These are phyloP conservation scores for Leptoclinus maculatus DNA, from an alignment of 2,797 vertebrate species.

Conservation along the genomic window DNA sequence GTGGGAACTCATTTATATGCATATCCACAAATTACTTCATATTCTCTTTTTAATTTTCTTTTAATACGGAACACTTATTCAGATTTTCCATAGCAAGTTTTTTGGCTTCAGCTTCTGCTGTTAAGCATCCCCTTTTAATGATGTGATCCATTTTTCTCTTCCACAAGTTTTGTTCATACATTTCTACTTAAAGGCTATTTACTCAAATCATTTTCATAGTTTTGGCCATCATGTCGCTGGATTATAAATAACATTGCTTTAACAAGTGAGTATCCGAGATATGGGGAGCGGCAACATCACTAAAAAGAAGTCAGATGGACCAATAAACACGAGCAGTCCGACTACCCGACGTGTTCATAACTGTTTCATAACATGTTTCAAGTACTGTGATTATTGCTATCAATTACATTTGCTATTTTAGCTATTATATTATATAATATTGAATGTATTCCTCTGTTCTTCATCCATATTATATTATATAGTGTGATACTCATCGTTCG, in stretches of 20 bases:
- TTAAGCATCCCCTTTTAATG: slow-evolving; percentile 13
- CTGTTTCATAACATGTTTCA: neutral
- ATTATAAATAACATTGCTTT: neutral
- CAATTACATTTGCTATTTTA: neutral
- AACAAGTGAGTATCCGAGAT: neutral
- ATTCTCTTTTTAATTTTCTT: slow-evolving; percentile 10
- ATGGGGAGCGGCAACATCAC: neutral
- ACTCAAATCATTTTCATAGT: neutral
- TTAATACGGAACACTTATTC: slow-evolving; percentile 10
- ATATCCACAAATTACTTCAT: slow-evolving; percentile 36
- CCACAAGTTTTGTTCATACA: neutral
- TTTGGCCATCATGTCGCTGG: neutral
- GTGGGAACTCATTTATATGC: slow-evolving; percentile 20
- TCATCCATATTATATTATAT: neutral
- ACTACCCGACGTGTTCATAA: no score
- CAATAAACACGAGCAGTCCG: neutral
- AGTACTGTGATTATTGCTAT: neutral
- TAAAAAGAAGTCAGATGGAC: neutral
- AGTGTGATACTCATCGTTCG: no score
- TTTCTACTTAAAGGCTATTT: neutral
- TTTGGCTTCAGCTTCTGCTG: neutral
- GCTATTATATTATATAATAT: neutral
- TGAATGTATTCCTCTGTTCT: no score
- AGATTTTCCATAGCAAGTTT: neutral
- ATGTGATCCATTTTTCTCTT: slow-evolving; percentile 13